phyloP scores from a whole-genome alignment of 1,140 invertebrate species.

The Asobara japonica region DNA sequence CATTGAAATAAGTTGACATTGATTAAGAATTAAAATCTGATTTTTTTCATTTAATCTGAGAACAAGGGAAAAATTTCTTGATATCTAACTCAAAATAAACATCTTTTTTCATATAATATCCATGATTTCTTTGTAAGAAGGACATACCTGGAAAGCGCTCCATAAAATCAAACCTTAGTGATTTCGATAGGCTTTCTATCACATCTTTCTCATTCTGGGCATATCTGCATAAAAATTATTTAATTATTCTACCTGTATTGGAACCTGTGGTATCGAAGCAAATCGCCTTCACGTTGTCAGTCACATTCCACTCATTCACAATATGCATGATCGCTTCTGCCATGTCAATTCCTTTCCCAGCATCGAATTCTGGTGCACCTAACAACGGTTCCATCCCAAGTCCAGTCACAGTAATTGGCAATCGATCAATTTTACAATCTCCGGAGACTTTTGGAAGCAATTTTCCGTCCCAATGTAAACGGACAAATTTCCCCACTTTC shows the following conservation, averaged over 20 bases:
- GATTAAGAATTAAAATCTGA: no score
- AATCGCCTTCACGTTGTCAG: not conserved
- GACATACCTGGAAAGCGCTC: no score
- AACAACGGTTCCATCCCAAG: not conserved
- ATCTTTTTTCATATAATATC: no score
- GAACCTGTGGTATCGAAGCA: constrained; percentile 14
- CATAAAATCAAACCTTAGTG: no score
- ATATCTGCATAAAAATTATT: not conserved
- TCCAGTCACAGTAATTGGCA: not conserved
- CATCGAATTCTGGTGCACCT: not conserved
- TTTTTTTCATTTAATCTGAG: no score
- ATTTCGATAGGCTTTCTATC: no score
- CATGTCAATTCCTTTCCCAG: not conserved
- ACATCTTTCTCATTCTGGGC: not conserved
- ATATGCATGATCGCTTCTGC: not conserved
- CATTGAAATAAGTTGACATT: no score
- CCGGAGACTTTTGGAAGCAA: not conserved
- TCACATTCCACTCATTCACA: not conserved
- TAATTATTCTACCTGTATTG: not conserved
- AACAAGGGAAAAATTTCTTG: no score
- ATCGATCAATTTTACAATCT: not conserved
- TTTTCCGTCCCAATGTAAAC: not conserved
- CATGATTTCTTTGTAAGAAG: no score
- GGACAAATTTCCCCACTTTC: not conserved
- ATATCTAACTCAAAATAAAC: no score